phyloP scores from a whole-genome alignment of 2,113 vertebrate genomes.

The Zosterops lateralis region DNA sequence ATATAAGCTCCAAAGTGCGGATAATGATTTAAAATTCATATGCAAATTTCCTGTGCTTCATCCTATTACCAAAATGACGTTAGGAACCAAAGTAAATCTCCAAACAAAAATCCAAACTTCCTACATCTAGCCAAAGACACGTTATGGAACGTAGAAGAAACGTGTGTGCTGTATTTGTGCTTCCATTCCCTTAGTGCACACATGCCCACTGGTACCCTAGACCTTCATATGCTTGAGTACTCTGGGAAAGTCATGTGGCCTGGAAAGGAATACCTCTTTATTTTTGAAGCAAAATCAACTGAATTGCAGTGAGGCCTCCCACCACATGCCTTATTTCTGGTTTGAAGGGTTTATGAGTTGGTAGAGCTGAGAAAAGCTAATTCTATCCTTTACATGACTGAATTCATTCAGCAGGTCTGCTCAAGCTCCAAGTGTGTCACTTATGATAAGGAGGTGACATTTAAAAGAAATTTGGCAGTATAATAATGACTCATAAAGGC shows the following conservation, averaged over 20 bases:
- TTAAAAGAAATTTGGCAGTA: neutral
- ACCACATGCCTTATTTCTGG: neutral
- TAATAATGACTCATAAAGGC: conserved; percentile 13
- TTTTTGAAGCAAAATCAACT: neutral
- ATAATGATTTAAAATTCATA: neutral
- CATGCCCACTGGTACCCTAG: neutral
- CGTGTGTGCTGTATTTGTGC: neutral
- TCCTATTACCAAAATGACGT: neutral
- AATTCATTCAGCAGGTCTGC: conserved; percentile 8
- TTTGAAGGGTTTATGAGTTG: neutral
- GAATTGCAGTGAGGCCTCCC: neutral
- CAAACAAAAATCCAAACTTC: neutral
- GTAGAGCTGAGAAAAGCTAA: conserved; percentile 4
- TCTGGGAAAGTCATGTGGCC: neutral
- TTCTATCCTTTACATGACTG: neutral
- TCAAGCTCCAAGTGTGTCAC: neutral
- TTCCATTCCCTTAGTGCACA: neutral
- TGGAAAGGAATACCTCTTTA: neutral
- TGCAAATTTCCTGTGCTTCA: neutral
- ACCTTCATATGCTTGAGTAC: neutral
- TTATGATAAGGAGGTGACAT: conserved; percentile 17
- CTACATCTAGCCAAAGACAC: neutral
- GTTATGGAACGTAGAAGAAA: accelerated
- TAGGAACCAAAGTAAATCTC: neutral
- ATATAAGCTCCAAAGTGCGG: neutral